These are phyloP conservation scores for Dyspetes luteomarginatus DNA, from an alignment of 2,888 invertebrate species.

Conservation along the genomic window DNA sequence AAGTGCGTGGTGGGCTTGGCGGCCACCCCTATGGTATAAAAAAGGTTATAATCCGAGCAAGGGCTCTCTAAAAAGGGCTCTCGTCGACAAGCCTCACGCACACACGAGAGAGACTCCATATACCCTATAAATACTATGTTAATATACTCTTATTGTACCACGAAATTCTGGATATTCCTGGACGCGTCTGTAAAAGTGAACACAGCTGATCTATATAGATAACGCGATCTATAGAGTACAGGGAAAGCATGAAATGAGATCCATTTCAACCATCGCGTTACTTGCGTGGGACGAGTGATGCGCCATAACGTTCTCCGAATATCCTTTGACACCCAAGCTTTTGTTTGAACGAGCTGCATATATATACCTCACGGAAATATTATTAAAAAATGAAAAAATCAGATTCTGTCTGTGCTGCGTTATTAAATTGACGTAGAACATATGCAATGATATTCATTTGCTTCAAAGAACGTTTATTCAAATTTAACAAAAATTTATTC, in stretches of 20 bases:
- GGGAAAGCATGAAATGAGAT: slow-evolving; percentile 3
- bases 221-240: too few relatives aligned
- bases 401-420: slow-evolving; percentile 64
- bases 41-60: slow-evolving; percentile 42
- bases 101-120: neutral
- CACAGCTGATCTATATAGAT: neutral
- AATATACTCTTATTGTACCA: neutral
- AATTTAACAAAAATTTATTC: neutral
- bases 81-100: neutral
- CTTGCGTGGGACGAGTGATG: neutral
- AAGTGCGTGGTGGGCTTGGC: neutral
- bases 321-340: slow-evolving; percentile 66
- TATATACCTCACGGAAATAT: slow-evolving; percentile 59
- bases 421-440: slow-evolving; percentile 66
- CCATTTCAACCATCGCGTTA: neutral
- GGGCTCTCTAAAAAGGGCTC: slow-evolving; percentile 19
- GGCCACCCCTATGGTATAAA: neutral
- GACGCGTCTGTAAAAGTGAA: neutral
- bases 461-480: too few relatives aligned
- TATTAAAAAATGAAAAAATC: slow-evolving; percentile 63
- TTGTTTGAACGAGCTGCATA: neutral
- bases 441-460: too few relatives aligned
- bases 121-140: slow-evolving; percentile 4
- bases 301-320: slow-evolving; percentile 56
- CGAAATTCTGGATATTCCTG: neutral